Conservation (phyloP, 2,797 vertebrate species). For the Dromococcyx pavoninus region DNA sequence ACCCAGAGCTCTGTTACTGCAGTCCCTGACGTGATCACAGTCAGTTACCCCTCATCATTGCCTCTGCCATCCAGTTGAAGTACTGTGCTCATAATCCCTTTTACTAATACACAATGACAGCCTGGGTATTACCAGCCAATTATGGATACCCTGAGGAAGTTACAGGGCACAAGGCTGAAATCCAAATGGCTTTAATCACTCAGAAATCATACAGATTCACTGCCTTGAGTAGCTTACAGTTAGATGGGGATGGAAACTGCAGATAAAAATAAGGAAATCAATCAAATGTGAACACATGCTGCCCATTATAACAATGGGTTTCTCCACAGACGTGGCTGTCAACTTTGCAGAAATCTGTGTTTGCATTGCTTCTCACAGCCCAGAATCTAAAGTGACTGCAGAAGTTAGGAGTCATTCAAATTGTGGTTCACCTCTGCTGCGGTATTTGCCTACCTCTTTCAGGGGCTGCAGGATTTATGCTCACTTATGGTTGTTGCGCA, state of each 20-base stretch:
- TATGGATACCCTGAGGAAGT: background rate
- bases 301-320: background rate
- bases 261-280: background rate
- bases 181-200: background rate
- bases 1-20: background rate
- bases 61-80: background rate
- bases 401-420: background rate
- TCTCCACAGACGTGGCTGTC: accelerated
- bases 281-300: background rate
- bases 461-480: background rate
- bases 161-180: background rate
- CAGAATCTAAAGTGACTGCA: background rate
- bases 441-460: background rate
- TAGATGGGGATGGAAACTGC: background rate
- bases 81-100: background rate
- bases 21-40: background rate
- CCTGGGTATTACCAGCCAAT: background rate
- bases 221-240: background rate
- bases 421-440: accelerated
- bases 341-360: background rate
- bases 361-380: background rate
- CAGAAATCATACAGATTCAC: background rate
- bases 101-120: background rate
- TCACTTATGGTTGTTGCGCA: background rate
- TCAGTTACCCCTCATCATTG: background rate